A percentile compares a stretch with the other conserved stretches of the same genome.
These are phyloP conservation scores for Philereme transversata DNA, from an alignment of 2,888 invertebrate genomes.

Conservation along the genomic window DNA sequence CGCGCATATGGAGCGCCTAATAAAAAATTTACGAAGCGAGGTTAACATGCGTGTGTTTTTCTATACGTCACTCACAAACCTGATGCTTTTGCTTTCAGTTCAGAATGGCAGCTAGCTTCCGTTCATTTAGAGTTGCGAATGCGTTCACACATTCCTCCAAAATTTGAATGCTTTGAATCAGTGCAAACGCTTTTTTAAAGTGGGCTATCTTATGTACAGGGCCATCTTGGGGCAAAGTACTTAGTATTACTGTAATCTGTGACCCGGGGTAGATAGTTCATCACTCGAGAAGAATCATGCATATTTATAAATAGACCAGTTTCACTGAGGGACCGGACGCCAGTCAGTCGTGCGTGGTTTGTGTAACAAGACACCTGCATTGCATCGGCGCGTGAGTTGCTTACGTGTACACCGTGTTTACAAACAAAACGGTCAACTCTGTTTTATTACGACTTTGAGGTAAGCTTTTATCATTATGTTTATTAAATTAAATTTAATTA, in stretches of 20 bases:
- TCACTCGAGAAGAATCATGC: conserved; percentile 26
- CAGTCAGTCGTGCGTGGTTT: conserved; percentile 30
- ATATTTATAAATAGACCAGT: conserved; percentile 35
- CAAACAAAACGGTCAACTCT: conserved; percentile 21
- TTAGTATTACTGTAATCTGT: conserved; percentile 12
- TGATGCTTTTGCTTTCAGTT: too few relatives aligned
- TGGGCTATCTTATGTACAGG: too few relatives aligned
- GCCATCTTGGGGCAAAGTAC: background rate
- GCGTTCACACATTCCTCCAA: too few relatives aligned
- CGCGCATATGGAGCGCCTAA: too few relatives aligned
- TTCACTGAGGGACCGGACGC: conserved; percentile 9
- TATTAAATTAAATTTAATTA: too few relatives aligned
- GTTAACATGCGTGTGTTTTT: too few relatives aligned
- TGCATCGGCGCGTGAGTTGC: conserved; percentile 17
- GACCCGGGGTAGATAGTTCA: conserved; percentile 32
- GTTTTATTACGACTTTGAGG: conserved; percentile 16
- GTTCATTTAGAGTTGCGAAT: too few relatives aligned
- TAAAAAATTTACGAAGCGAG: too few relatives aligned
- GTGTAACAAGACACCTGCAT: conserved; percentile 13
- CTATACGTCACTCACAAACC: too few relatives aligned
- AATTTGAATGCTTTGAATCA: too few relatives aligned
- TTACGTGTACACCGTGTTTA: conserved; percentile 20
- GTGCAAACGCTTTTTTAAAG: too few relatives aligned
- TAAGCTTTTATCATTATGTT: conserved; percentile 5
- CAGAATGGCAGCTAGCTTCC: too few relatives aligned